Evolutionary conservation across 1,140 invertebrate genomes (phyloP), one percentile per base, ranked within the genome.

Genomic region (Drosophila bocki): DNA sequence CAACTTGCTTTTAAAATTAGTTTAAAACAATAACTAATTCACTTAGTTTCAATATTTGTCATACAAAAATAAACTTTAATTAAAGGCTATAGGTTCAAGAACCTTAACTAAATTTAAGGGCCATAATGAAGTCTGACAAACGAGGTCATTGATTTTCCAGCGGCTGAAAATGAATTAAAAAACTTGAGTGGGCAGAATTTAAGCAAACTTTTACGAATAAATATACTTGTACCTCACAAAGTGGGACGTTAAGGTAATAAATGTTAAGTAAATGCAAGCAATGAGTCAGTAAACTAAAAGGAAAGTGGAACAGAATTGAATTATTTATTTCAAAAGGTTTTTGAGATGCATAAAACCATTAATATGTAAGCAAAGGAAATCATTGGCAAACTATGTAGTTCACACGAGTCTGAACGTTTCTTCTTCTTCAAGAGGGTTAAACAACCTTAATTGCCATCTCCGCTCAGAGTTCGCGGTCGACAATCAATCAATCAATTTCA

Each of bases 401-500:
- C 70, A 74, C 68, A 74, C 67, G 54, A 59, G 29, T 44, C 37
- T 41, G 13, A 26, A 17, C n/a, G 11, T 37, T 50, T 44, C 17
- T 7, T 56, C 53, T n/a, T 39, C 8, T 42, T 51, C 6, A 17
- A 35, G 65, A 57, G 67, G 70, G 67, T 74, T 72, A 60, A 72
- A 56, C 68, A 74, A 74, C 44, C n/a, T 74, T 72, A 72, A 72
- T 72, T 74, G 68, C n/a, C 54, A 50, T 32, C 68, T 60, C 45
- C 54, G 29, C 45, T 74, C 39, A 37, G 22, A 72, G 68, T 72
- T 72, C 70, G 56, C 70, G 56, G 39, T 51, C 37, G 54, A 47
- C 70, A 59, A 74, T 74, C 70, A 72, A 74, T 74, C 70, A 74
- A 74, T 74, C 68, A 74, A 74, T 74, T 74, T 74, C 70, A 74